phyloP scores from a whole-genome alignment of 2,797 vertebrate genomes.

The Chiropotes sagulatus region DNA sequence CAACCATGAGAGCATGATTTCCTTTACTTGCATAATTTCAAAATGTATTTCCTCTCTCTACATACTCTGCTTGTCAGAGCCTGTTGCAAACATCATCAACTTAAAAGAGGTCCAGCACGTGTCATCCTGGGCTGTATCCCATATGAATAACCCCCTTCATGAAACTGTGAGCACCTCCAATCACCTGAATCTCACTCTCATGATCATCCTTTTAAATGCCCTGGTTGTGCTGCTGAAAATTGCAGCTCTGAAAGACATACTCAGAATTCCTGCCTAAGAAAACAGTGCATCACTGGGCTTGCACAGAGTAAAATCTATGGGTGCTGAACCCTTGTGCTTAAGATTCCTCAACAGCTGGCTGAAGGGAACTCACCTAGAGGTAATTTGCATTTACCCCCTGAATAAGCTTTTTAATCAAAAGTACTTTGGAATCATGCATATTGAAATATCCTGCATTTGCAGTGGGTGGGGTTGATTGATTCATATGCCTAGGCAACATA shows the following conservation, averaged over 20 bases:
- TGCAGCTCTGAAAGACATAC: conserved; percentile 71
- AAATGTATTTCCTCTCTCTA: conserved; percentile 55
- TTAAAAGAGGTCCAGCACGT: conserved; percentile 63
- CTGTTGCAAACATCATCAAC: conserved; percentile 68
- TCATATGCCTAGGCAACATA: conserved; percentile 47
- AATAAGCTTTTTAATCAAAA: conserved; percentile 84
- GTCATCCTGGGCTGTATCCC: conserved; percentile 69
- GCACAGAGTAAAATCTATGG: conserved; percentile 76
- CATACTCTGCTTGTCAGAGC: conserved; percentile 59
- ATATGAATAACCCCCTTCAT: conserved; percentile 75
- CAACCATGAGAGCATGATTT: neutral
- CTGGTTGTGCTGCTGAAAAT: conserved; percentile 70
- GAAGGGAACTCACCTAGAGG: conserved; percentile 72
- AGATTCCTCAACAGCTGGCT: conserved; percentile 77
- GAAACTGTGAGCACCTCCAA: conserved; percentile 67
- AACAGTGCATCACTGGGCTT: conserved; percentile 68
- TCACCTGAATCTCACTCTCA: conserved; percentile 76
- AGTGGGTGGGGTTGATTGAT: conserved; percentile 74
- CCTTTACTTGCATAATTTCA: conserved; percentile 61
- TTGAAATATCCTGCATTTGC: conserved; percentile 77
- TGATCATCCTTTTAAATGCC: conserved; percentile 71
- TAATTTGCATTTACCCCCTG: conserved; percentile 80
- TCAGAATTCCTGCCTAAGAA: conserved; percentile 72
- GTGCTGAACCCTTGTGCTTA: conserved; percentile 79
- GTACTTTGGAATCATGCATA: conserved; percentile 79